phyloP scores from a whole-genome alignment of 2,797 vertebrate genomes.

The Crenuchus spilurus region DNA sequence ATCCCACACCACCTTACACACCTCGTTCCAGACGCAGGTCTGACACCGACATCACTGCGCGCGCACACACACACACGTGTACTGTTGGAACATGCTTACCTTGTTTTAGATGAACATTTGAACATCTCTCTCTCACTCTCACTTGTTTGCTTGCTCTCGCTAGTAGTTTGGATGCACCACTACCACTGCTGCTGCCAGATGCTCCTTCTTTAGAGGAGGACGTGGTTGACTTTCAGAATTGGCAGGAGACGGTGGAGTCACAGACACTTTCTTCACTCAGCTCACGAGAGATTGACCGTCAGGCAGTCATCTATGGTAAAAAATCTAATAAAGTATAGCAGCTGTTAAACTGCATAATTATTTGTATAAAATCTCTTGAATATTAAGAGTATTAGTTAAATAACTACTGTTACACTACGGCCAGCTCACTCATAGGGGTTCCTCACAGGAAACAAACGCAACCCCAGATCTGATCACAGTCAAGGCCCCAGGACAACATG shows the following conservation, averaged over 20 bases:
- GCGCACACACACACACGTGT: neutral
- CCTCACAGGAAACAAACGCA: no score
- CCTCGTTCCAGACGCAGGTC: slow-evolving; percentile 90
- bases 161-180: slow-evolving; percentile 86
- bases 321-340: neutral
- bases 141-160: neutral
- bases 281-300: slow-evolving; percentile 85
- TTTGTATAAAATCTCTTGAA: neutral
- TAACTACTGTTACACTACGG: no score
- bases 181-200: slow-evolving; percentile 76
- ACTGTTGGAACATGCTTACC: neutral
- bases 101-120: neutral
- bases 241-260: slow-evolving; percentile 85
- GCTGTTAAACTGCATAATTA: neutral
- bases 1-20: slow-evolving; percentile 92
- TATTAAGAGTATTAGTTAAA: no score
- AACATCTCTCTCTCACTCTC: neutral
- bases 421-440: no score
- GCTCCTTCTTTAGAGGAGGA: slow-evolving; percentile 86
- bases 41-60: slow-evolving; percentile 46
- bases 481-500: no score
- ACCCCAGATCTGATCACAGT: no score
- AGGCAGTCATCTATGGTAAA: slow-evolving; percentile 93
- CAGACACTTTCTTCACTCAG: slow-evolving; percentile 79
- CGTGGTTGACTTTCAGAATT: slow-evolving; percentile 83